Base-by-base conservation (phyloP, 2,888 invertebrate genomes). In the Lochmaea crataegi region DNA sequence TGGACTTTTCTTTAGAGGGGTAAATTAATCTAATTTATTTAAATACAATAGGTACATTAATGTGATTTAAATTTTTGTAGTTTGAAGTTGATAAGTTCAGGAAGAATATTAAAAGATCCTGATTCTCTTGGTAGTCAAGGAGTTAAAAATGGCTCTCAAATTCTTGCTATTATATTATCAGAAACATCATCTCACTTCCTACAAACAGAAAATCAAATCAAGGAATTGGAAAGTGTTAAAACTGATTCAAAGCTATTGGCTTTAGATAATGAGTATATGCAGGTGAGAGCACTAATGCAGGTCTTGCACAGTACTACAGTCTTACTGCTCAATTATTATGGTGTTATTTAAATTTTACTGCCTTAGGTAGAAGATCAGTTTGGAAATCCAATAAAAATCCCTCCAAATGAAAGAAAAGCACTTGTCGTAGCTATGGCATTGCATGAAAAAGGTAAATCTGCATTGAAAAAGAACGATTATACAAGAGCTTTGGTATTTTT, bases 361-460 rank as follows among this genome's bases (percentile, higher is more conserved):
- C 75, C 82, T 16, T 82, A 92, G 92, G 85, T 94, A 73, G 93
- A 95, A 83, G 94, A 95, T 85, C 95, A 95, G 81, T 90, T 92
- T 11, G 95, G 95, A 0, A 92, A 93, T 84, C 85, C 91, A 0
- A 88, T 96, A 4, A 89, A 92, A 65, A 87, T 96, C 38, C 95
- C 95, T 0, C 86, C 89, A 0, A 88, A 89, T 0, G 95, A 95
- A 84, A 90, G 90, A 68, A 90, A 91, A 79, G 90, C 94, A 0
- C 85, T 96, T 1, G 88, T 94, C 74, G 89, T 94, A 68, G 96
- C 94, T 0, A 90, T 96, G 88, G 92, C 95, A 5, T 87, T 94
- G 61, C 94, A 95, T 85, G 94, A 94, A 85, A 93, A 94, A 73
- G 95, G 95, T 0, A 89, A 92, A 16, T 88, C 90, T 1, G 92